Conservation (phyloP, 2,888 invertebrate genomes). For the Tenthredo distinguenda region DNA sequence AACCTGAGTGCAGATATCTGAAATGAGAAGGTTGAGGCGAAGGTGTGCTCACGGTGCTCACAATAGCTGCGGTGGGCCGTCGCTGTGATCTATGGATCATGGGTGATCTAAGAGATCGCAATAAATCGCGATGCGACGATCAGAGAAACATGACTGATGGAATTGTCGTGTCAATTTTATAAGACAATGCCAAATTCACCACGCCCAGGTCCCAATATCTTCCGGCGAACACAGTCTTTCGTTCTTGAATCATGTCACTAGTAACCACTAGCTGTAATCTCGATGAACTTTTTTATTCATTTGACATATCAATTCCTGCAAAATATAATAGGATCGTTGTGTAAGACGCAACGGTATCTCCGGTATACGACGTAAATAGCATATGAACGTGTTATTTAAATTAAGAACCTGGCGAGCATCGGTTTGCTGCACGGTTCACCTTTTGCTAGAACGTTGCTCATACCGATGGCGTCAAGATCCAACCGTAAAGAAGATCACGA, state of each 20-base stretch:
- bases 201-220: constrained; percentile 1
- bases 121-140: background rate
- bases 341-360: background rate
- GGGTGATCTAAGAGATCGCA: constrained; percentile 22
- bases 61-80: constrained; percentile 35
- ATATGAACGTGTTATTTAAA: background rate
- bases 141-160: background rate
- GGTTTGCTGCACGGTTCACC: constrained; percentile 16
- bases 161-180: background rate
- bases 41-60: constrained; percentile 35
- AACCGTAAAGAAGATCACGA: background rate
- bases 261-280: background rate
- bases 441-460: constrained; percentile 21
- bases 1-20: background rate
- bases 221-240: background rate
- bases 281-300: background rate
- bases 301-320: background rate
- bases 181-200: background rate
- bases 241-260: background rate
- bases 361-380: background rate
- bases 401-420: background rate
- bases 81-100: constrained; percentile 46
- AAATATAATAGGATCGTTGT: background rate
- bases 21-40: constrained; percentile 27
- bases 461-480: constrained; percentile 17